phyloP scores from a whole-genome alignment of 2,797 vertebrate genomes.

The Premnoplex brunnescens region DNA sequence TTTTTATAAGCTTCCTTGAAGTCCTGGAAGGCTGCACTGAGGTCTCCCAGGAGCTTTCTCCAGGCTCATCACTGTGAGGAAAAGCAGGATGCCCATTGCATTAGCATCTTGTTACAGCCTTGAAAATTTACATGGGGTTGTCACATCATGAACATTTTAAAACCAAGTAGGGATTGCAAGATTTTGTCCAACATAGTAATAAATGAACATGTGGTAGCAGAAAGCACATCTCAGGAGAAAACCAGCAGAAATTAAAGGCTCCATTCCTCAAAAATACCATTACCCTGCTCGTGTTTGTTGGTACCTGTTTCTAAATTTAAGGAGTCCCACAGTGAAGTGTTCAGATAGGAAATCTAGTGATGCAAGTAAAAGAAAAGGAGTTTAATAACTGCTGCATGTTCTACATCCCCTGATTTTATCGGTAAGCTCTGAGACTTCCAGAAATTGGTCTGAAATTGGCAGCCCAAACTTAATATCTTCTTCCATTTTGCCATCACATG shows the following conservation, averaged over 20 bases:
- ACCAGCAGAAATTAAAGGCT: neutral
- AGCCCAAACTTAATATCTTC: constrained; percentile 14
- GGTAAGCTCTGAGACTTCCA: neutral
- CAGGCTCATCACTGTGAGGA: neutral
- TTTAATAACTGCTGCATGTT: neutral
- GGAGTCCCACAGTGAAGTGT: neutral
- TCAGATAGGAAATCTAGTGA: neutral
- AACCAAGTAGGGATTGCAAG: neutral
- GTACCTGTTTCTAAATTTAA: neutral
- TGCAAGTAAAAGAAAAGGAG: neutral
- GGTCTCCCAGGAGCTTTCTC: neutral
- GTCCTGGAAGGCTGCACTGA: neutral
- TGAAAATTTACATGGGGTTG: neutral
- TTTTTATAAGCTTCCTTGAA: neutral
- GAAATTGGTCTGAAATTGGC: constrained; percentile 46
- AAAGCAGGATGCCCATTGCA: neutral
- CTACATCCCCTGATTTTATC: constrained; percentile 8
- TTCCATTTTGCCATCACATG: constrained; percentile 35
- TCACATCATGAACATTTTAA: neutral
- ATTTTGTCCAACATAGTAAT: neutral
- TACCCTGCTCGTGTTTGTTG: neutral
- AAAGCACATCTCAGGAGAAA: neutral
- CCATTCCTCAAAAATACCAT: neutral
- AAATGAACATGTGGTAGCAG: neutral
- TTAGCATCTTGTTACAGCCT: neutral